Evolutionary conservation across 2,888 invertebrate genomes (phyloP).

Genomic region (Calameuta idolon): DNA sequence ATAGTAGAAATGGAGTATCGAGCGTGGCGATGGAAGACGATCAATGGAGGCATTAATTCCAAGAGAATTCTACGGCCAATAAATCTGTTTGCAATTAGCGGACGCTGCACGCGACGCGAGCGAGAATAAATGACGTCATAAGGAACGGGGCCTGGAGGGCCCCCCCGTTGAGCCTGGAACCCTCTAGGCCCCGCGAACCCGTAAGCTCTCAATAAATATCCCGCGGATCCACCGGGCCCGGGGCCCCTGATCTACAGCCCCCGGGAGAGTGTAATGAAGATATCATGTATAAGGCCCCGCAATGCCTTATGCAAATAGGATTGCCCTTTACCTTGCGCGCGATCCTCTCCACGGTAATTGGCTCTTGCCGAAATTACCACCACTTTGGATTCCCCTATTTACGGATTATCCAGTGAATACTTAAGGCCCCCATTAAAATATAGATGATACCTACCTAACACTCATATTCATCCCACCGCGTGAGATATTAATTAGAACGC

Average conservation of each 20-base stretch:
- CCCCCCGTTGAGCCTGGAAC: conserved; percentile 25
- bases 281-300: conserved; percentile 49
- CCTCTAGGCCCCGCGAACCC: conserved; percentile 24
- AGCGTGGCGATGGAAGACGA: background rate
- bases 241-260: conserved; percentile 53
- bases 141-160: conserved; percentile 50
- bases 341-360: conserved; percentile 50
- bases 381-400: background rate
- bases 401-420: background rate
- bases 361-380: conserved; percentile 33
- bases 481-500: conserved; percentile 49
- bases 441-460: background rate
- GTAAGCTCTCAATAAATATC: conserved; percentile 52
- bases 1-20: background rate
- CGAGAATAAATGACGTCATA: conserved; percentile 62
- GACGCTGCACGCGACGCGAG: conserved; percentile 54
- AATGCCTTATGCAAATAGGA: conserved; percentile 62
- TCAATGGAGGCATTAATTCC: conserved; percentile 13
- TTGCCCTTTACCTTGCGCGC: conserved; percentile 53
- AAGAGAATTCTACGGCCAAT: conserved; percentile 46
- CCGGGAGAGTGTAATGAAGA: conserved; percentile 55
- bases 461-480: conserved; percentile 9
- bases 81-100: conserved; percentile 66
- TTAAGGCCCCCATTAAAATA: background rate
- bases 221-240: conserved; percentile 38